Conservation (phyloP, 2,113 vertebrate species). For the Mustela lutreola region DNA sequence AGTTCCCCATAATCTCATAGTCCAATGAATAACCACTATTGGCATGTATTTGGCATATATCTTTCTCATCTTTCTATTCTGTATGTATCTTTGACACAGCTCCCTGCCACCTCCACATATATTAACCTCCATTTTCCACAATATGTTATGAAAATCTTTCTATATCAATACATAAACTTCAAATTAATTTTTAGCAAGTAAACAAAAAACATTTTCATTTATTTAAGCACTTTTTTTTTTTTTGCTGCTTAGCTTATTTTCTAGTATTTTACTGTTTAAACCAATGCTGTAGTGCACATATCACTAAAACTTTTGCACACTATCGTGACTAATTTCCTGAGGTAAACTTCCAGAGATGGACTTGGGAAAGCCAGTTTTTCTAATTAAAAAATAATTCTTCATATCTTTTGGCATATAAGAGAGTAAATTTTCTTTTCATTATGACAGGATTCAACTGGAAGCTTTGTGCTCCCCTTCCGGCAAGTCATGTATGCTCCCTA, state of each 20-base stretch:
- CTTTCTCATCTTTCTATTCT: background rate
- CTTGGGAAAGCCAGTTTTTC: background rate
- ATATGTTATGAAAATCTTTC: background rate
- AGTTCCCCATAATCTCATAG: background rate
- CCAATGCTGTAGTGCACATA: background rate
- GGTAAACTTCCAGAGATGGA: background rate
- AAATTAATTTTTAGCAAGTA: constrained; percentile 1
- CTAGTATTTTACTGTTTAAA: background rate
- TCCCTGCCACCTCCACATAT: background rate
- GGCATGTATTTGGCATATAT: background rate
- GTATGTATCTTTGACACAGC: background rate
- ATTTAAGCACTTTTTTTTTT: background rate
- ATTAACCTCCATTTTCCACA: background rate
- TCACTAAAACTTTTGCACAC: background rate
- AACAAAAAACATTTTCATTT: background rate
- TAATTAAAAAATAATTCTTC: constrained; percentile 19
- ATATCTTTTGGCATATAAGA: background rate
- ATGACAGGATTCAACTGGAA: constrained; percentile 95
- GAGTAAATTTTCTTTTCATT: constrained; percentile 63
- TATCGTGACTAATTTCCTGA: background rate
- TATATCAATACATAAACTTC: background rate
- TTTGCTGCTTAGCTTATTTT: background rate
- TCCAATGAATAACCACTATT: constrained; percentile 8
- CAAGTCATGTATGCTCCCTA: constrained; percentile 98
- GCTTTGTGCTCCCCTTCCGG: constrained; percentile 97